phyloP scores from a whole-genome alignment of 2,888 invertebrate genomes.

The Nephrotoma flavescens region DNA sequence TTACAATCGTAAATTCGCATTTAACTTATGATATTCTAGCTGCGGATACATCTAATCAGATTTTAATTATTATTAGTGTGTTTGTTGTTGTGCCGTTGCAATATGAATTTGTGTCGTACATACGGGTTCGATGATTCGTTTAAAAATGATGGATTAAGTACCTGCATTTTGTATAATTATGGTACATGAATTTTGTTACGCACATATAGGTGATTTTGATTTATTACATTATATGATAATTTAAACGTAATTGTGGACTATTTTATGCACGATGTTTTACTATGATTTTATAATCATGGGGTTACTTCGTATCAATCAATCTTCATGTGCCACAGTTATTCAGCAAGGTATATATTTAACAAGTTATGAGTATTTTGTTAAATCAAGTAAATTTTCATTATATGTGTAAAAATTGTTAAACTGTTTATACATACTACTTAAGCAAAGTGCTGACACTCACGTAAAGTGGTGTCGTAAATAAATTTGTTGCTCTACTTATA shows the following conservation, averaged over 20 bases:
- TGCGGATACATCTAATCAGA: background rate
- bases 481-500: too few relatives aligned
- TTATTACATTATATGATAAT: background rate
- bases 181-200: background rate
- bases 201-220: background rate
- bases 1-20: background rate
- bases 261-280: background rate
- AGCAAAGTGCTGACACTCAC: too few relatives aligned
- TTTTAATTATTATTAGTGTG: background rate
- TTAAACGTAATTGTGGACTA: background rate
- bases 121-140: background rate
- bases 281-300: too few relatives aligned
- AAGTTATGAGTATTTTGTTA: too few relatives aligned
- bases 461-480: too few relatives aligned
- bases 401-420: too few relatives aligned
- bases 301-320: too few relatives aligned
- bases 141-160: background rate
- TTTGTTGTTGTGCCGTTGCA: background rate
- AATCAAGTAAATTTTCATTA: too few relatives aligned
- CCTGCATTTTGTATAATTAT: background rate
- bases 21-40: background rate
- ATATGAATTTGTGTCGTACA: background rate
- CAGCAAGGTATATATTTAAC: too few relatives aligned
- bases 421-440: too few relatives aligned
- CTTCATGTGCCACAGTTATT: too few relatives aligned